Percentiles rank a stretch among this genome's conserved stretches.
Evolutionary conservation across 2,888 invertebrate species (phyloP).

Genomic region (Xanthorhoe designata): DNA sequence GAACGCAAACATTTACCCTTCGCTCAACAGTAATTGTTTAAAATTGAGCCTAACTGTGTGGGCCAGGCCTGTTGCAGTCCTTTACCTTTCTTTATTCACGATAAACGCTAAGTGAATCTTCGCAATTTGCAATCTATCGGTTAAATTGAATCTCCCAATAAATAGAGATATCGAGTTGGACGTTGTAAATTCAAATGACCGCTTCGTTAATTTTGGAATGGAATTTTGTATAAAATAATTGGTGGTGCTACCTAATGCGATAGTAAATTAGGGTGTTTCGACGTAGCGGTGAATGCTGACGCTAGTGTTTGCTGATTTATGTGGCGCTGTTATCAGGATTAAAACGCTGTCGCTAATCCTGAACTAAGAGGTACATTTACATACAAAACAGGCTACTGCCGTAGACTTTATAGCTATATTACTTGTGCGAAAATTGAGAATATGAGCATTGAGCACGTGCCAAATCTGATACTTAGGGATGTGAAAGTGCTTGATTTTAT

Average conservation of each 20-base stretch:
- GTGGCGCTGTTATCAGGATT: conserved; percentile 66
- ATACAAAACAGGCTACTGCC: conserved; percentile 6
- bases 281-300: conserved; percentile 58
- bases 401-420: not conserved
- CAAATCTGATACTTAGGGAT: not conserved
- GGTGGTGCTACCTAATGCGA: conserved; percentile 64
- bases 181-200: conserved; percentile 65
- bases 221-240: conserved; percentile 67
- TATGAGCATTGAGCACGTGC: not conserved
- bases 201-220: conserved; percentile 65
- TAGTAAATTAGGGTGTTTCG: conserved; percentile 78
- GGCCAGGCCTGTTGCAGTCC: conserved; percentile 76
- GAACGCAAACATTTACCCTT: conserved; percentile 85
- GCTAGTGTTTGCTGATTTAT: conserved; percentile 65
- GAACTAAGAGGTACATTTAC: conserved; percentile 32
- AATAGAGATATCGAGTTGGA: conserved; percentile 63
- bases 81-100: conserved; percentile 69
- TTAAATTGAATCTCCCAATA: conserved; percentile 56
- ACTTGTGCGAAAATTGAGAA: not conserved
- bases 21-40: conserved; percentile 85
- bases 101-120: conserved; percentile 66
- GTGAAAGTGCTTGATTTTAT: too few relatives aligned
- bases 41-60: conserved; percentile 86
- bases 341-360: conserved; percentile 61
- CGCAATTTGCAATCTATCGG: conserved; percentile 35